phyloP scores from a whole-genome alignment of 2,113 vertebrate species.

The Marmota flaviventris region DNA sequence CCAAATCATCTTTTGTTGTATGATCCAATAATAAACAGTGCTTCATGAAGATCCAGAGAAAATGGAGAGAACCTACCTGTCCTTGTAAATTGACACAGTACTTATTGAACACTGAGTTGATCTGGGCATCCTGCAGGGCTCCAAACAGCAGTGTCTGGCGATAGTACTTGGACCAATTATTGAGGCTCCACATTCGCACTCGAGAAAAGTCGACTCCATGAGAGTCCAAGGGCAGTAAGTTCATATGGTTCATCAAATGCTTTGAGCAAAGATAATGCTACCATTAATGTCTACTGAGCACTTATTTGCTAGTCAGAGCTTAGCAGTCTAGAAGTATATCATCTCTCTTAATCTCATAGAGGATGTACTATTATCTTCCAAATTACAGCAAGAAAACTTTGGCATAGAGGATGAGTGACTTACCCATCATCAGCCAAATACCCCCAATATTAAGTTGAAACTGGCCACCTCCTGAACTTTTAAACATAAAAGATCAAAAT shows the following conservation, averaged over 20 bases:
- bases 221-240: conserved; percentile 95
- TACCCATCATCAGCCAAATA: neutral
- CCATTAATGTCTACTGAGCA: conserved; percentile 70
- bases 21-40: neutral
- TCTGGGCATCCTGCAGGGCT: conserved; percentile 94
- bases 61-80: conserved; percentile 89
- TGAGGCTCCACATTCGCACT: conserved; percentile 96
- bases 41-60: neutral
- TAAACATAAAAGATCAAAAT: neutral
- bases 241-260: conserved; percentile 96
- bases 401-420: neutral
- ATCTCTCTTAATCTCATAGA: neutral
- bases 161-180: conserved; percentile 94
- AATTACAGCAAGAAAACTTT: neutral
- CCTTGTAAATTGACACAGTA: conserved; percentile 94
- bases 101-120: conserved; percentile 95
- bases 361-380: neutral
- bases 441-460: neutral
- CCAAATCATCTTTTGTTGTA: neutral
- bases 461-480: neutral
- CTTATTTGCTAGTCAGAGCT: too few relatives aligned
- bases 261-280: conserved; percentile 84
- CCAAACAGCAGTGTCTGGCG: conserved; percentile 97
- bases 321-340: neutral
- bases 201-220: conserved; percentile 98